Evolutionary conservation across 2,113 vertebrate genomes (phyloP).

Genomic region (Dipodomys stephensi): DNA sequence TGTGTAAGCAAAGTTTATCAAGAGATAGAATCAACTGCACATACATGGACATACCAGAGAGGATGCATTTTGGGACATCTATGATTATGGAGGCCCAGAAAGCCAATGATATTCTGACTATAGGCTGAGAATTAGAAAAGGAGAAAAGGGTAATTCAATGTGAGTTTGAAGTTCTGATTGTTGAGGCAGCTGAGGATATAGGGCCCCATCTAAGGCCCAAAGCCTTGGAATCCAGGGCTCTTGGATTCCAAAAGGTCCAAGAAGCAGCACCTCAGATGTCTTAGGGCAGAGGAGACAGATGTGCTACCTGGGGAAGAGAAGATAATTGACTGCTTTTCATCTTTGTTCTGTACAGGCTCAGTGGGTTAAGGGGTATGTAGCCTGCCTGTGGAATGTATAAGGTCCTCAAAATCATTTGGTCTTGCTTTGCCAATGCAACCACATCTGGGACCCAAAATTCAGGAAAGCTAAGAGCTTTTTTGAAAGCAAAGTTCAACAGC

Average conservation of each 20-base stretch:
- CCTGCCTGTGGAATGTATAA: too few relatives aligned
- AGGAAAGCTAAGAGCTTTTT: too few relatives aligned
- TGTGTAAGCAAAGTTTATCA: not conserved
- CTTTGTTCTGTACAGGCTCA: not conserved
- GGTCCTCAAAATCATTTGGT: too few relatives aligned
- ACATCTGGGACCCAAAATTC: too few relatives aligned
- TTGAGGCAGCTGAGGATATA: not conserved
- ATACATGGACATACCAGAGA: not conserved
- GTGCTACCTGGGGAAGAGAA: not conserved
- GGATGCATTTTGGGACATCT: not conserved
- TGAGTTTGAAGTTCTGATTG: not conserved
- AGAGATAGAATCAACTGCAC: not conserved
- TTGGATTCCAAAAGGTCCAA: not conserved
- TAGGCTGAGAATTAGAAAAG: not conserved
- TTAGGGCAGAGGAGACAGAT: not conserved
- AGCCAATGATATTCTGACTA: accelerated
- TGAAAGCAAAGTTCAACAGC: too few relatives aligned
- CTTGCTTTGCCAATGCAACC: too few relatives aligned
- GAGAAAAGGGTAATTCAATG: not conserved
- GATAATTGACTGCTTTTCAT: not conserved
- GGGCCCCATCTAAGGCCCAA: not conserved
- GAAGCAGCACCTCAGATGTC: not conserved
- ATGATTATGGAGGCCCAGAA: not conserved
- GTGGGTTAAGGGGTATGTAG: too few relatives aligned
- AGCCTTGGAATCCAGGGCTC: not conserved